phyloP scores from a whole-genome alignment of 2,888 invertebrate genomes.

The Protodeltote pygarga region DNA sequence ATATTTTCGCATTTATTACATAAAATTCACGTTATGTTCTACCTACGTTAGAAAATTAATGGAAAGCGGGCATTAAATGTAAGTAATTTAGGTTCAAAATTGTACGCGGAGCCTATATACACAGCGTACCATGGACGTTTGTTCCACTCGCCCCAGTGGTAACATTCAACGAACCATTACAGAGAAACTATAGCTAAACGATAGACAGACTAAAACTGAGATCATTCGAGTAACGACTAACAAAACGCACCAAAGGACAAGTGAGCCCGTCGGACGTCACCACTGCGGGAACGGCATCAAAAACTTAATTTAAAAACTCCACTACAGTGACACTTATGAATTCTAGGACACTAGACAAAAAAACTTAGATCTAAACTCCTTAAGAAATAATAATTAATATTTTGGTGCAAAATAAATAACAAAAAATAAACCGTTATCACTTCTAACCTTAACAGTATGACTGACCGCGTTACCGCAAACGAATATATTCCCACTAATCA shows the following conservation, averaged over 20 bases:
- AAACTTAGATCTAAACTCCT: conserved; percentile 81
- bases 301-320: conserved; percentile 80
- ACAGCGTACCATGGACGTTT: conserved; percentile 87
- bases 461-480: conserved; percentile 78
- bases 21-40: conserved; percentile 87
- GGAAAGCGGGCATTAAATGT: conserved; percentile 81
- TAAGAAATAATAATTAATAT: conserved; percentile 79
- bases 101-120: conserved; percentile 86
- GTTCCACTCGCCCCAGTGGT: conserved; percentile 71
- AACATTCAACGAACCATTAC: conserved; percentile 54
- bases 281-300: conserved; percentile 73
- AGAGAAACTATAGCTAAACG: conserved; percentile 57
- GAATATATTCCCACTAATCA: conserved; percentile 79
- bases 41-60: conserved; percentile 85
- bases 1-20: conserved; percentile 87
- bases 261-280: conserved; percentile 58
- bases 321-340: conserved; percentile 85
- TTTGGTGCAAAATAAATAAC: conserved; percentile 78
- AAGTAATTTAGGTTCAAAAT: conserved; percentile 82
- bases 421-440: conserved; percentile 70
- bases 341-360: conserved; percentile 81
- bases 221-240: conserved; percentile 63
- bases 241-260: conserved; percentile 45
- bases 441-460: conserved; percentile 70
- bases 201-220: conserved; percentile 67